Evolutionary conservation across 2,888 invertebrate species (phyloP).

Genomic region (Thera britannica): DNA sequence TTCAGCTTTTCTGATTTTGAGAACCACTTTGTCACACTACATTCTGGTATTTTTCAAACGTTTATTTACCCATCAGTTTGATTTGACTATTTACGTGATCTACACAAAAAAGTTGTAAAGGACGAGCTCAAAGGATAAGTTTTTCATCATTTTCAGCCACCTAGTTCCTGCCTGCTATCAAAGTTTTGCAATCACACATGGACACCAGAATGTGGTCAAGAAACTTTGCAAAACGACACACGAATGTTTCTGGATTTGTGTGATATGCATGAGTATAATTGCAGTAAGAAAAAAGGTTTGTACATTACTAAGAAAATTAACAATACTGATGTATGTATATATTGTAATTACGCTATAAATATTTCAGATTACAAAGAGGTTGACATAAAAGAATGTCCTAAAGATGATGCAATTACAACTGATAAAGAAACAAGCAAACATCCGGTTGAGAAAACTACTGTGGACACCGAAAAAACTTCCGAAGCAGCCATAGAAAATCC

Average conservation of each 20-base stretch:
- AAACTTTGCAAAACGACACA: conserved; percentile 37
- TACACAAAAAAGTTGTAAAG: too few relatives aligned
- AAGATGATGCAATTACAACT: conserved; percentile 17
- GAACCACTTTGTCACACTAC: conserved; percentile 48
- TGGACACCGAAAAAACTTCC: not conserved
- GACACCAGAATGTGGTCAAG: conserved; percentile 54
- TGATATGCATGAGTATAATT: conserved; percentile 68
- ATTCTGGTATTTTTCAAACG: conserved; percentile 43
- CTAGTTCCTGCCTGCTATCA: conserved; percentile 53
- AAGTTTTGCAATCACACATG: conserved; percentile 65
- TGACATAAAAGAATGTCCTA: conserved; percentile 23
- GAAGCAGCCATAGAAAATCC: conserved; percentile 6
- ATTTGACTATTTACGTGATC: too few relatives aligned
- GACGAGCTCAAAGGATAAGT: too few relatives aligned
- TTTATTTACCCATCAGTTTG: not conserved
- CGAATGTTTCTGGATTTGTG: conserved; percentile 65
- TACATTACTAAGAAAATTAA: conserved; percentile 19
- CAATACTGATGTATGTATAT: not conserved
- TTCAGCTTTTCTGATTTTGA: conserved; percentile 29
- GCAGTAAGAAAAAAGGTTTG: conserved; percentile 58
- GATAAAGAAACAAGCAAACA: not conserved
- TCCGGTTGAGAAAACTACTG: conserved; percentile 14
- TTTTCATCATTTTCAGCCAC: conserved; percentile 47
- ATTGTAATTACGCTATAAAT: not conserved
- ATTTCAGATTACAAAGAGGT: conserved; percentile 32